Percentiles rank a stretch among this genome's conserved stretches.
These are phyloP conservation scores for Campoletis raptor DNA, from an alignment of 2,888 invertebrate species.

Conservation along the genomic window DNA sequence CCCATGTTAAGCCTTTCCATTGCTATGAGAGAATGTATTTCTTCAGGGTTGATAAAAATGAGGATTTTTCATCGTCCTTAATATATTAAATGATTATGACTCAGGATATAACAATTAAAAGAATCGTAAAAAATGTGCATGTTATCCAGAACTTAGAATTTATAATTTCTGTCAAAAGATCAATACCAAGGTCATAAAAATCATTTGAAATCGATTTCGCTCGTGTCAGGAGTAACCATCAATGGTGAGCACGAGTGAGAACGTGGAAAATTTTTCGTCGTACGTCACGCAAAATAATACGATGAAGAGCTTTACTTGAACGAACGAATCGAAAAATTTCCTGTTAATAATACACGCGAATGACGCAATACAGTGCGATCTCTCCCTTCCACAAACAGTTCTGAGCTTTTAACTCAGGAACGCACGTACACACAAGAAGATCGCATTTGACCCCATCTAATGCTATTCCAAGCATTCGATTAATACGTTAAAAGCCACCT, in stretches of 20 bases:
- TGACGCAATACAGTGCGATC: conserved; percentile 57
- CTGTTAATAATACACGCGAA: conserved; percentile 48
- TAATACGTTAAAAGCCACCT: conserved; percentile 70
- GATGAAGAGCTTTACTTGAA: conserved; percentile 2
- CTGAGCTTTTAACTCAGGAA: conserved; percentile 19
- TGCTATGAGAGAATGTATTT: no score
- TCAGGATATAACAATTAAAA: background rate
- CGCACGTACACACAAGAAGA: conserved; percentile 42
- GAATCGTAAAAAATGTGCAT: background rate
- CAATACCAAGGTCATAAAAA: conserved; percentile 2
- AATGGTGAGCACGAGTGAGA: background rate
- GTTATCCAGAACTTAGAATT: background rate
- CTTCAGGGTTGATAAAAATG: no score
- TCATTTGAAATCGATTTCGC: conserved; percentile 6
- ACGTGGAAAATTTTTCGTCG: conserved; percentile 41
- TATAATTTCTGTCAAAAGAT: background rate
- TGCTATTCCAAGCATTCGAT: conserved; percentile 77
- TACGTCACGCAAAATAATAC: conserved; percentile 14
- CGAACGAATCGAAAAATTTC: conserved; percentile 49
- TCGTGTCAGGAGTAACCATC: background rate
- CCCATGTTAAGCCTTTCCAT: no score
- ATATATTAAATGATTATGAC: no score
- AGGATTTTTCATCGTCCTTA: no score
- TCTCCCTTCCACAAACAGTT: background rate
- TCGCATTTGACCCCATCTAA: conserved; percentile 76